Evolutionary conservation across 2,113 vertebrate genomes (phyloP).

Genomic region (Calidris pugnax): DNA sequence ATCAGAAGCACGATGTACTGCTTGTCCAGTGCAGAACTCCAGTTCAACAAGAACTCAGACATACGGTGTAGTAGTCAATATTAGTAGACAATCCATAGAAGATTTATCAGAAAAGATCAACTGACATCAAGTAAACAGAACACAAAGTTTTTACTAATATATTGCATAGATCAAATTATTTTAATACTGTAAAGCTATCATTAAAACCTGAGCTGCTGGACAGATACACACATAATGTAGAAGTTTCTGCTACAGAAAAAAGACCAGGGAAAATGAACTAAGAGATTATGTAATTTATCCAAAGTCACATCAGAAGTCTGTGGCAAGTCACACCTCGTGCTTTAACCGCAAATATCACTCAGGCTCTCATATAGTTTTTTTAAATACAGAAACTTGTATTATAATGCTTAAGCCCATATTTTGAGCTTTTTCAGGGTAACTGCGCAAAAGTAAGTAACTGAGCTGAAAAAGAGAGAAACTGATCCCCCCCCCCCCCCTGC

Average conservation of each 20-base stretch:
- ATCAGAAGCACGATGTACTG: background rate
- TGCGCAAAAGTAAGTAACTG: background rate
- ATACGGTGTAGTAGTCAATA: background rate
- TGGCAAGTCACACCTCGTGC: accelerated
- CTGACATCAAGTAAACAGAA: background rate
- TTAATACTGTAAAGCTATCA: background rate
- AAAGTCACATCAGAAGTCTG: background rate
- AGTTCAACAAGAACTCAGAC: background rate
- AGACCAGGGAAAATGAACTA: background rate
- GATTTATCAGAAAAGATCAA: background rate
- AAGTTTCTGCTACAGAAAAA: background rate
- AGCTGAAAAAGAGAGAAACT: background rate
- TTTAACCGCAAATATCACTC: background rate
- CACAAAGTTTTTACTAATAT: background rate
- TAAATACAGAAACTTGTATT: background rate
- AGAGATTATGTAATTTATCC: background rate
- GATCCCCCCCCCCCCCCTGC: background rate
- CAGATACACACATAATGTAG: background rate
- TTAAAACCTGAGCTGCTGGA: background rate
- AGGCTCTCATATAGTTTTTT: background rate
- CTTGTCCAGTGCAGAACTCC: background rate
- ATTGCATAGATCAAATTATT: background rate
- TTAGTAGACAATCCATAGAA: background rate
- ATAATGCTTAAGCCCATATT: background rate
- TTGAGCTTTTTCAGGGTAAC: background rate